Percentiles rank a stretch among this genome's conserved stretches.
phyloP scores from a whole-genome alignment of 2,797 vertebrate genomes.

The Thaleichthys pacificus region DNA sequence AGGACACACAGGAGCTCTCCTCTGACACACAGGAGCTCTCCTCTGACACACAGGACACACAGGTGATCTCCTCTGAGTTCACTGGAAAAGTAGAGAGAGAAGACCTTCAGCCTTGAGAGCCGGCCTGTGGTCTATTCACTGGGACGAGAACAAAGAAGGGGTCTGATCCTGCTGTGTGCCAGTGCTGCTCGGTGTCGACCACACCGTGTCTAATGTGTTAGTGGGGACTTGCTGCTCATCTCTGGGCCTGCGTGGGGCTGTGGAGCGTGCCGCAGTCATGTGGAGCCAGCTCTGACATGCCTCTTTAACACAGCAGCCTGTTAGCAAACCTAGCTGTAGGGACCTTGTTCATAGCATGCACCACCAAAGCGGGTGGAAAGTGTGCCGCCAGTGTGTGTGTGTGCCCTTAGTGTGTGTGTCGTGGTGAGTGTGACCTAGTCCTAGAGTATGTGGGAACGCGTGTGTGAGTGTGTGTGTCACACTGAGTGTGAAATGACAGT shows the following conservation, averaged over 20 bases:
- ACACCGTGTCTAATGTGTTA: background rate
- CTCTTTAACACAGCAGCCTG: slow-evolving; percentile 20
- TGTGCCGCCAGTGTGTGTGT: background rate
- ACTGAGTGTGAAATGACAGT: background rate
- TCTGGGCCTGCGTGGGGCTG: background rate
- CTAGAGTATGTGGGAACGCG: too few relatives aligned
- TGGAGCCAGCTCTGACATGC: slow-evolving; percentile 8
- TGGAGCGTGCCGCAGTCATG: background rate
- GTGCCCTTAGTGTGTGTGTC: slow-evolving; percentile 19
- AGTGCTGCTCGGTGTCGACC: too few relatives aligned
- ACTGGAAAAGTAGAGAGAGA: background rate
- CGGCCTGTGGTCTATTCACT: too few relatives aligned
- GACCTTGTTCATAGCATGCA: slow-evolving; percentile 22
- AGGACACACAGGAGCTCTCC: too few relatives aligned
- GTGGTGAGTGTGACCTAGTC: background rate
- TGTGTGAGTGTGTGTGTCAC: too few relatives aligned
- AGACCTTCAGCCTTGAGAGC: too few relatives aligned
- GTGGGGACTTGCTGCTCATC: background rate
- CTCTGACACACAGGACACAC: too few relatives aligned
- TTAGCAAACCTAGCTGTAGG: slow-evolving; percentile 24
- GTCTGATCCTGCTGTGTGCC: too few relatives aligned
- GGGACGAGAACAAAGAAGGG: too few relatives aligned
- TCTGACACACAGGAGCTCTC: too few relatives aligned
- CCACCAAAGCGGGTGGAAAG: slow-evolving; percentile 5
- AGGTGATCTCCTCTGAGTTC: background rate